Base-by-base conservation (phyloP, 2,797 vertebrate genomes). In the Psittacula echo region DNA sequence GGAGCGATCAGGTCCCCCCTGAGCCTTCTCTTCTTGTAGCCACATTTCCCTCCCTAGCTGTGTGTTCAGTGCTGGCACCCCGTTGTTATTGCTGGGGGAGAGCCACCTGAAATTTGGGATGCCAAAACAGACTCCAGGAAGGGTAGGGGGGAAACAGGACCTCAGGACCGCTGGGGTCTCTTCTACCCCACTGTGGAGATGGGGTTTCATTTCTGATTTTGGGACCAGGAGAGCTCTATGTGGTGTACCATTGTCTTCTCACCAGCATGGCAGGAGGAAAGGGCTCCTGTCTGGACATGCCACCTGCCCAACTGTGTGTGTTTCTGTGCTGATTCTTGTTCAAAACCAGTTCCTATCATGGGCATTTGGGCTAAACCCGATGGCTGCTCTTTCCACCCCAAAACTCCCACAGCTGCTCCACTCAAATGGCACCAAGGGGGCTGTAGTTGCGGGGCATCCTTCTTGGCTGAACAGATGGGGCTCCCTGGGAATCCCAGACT, bases 381-480 rank as follows among this genome's bases (percentile, higher is more conserved):
- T 34, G 48, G 51, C 14, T 22, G 39, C 32, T 70, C 1, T 74
- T 90, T 78, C 10, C 3, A 2, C 11, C 62, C n/a, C 7, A 45
- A 73, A 47, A 54, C 18, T 37, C 86, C 58, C 50, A 19, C 21
- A 83, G 29, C 24, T 76, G 60, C 68, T 85, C 79, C 67, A 41
- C 10, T 18, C 0, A 0, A 65, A 68, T 9, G 22, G 34, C 37
- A 76, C 34, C 0, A 0, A 87, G 26, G 24, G 54, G 10, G 22
- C 74, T 65, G 72, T 0, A 0, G 42, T 37, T 72, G n/a, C n/a
- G 0, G 0, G 45, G 37, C 16, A 10, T 29, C 48, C 44, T 15
- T 56, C 45, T 27, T 0, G 0, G 2, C 29, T 9, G 17, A 65
- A 45, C 1, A 3, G 13, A 29, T 0, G 1, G 60, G 16, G 42